Evolutionary conservation across 1,140 invertebrate genomes (phyloP).

Genomic region (Venturia canescens): DNA sequence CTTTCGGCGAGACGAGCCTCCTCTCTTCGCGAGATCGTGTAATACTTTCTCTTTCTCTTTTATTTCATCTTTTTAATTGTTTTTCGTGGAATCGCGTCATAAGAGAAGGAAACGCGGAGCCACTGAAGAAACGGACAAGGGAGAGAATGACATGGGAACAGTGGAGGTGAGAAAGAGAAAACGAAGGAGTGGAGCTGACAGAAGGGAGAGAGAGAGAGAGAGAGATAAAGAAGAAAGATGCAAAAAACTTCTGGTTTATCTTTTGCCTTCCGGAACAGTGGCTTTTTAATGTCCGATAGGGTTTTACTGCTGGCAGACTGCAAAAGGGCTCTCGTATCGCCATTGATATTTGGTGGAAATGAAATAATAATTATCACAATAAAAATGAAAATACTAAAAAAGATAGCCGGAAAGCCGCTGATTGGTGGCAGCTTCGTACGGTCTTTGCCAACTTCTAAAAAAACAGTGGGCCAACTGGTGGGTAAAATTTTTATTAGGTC

Average conservation of each 20-base stretch:
- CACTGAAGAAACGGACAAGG: not conserved
- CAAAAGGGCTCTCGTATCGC: not conserved
- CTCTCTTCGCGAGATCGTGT: conserved; percentile 1
- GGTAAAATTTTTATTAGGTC: conserved; percentile 39
- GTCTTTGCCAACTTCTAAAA: not conserved
- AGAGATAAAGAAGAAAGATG: not conserved
- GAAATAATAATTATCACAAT: conserved; percentile 4
- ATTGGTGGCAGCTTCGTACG: not conserved
- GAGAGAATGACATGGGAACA: not conserved
- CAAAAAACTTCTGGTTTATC: not conserved
- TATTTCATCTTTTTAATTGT: conserved; percentile 43
- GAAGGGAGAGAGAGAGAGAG: not conserved
- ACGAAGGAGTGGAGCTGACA: too few relatives aligned
- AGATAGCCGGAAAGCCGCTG: not conserved
- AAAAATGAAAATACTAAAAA: not conserved
- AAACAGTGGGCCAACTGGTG: not conserved
- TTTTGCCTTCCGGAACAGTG: conserved; percentile 2
- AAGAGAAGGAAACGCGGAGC: not conserved
- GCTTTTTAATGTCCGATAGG: conserved; percentile 2
- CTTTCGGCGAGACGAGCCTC: conserved; percentile 4
- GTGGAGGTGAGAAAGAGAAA: not conserved
- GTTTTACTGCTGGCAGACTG: not conserved
- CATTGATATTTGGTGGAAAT: conserved; percentile 25
- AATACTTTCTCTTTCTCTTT: conserved; percentile 45
- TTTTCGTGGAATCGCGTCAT: conserved; percentile 31